phyloP scores from a whole-genome alignment of 2,797 vertebrate species.

The Paedocypris micromegethes region DNA sequence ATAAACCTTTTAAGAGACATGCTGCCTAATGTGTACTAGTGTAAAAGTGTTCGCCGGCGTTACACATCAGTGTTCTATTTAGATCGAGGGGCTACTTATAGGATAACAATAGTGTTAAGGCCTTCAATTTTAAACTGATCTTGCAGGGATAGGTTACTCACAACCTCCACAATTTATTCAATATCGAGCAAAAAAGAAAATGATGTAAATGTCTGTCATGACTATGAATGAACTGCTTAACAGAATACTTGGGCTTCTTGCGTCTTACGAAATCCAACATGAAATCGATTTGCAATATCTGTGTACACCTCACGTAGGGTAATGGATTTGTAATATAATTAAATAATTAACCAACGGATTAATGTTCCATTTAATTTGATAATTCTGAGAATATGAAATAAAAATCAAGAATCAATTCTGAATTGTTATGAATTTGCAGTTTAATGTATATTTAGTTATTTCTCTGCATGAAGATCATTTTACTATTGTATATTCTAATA shows the following conservation, averaged over 20 bases:
- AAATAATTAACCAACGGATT: no score
- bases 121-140: constrained; percentile 23
- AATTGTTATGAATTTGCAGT: no score
- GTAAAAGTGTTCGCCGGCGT: constrained; percentile 65
- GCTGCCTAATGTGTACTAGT: constrained; percentile 68
- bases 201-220: neutral
- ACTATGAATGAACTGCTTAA: neutral
- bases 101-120: constrained; percentile 51
- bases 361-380: no score
- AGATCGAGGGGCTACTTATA: constrained; percentile 42
- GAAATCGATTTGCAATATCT: no score
- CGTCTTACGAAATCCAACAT: neutral
- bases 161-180: constrained; percentile 9
- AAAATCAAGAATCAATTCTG: no score
- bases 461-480: no score
- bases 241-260: neutral
- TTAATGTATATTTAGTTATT: no score
- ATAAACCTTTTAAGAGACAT: constrained; percentile 74
- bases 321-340: no score
- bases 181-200: neutral
- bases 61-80: constrained; percentile 64
- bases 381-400: no score
- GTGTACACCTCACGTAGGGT: no score
- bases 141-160: neutral
- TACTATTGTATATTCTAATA: no score